phyloP scores from a whole-genome alignment of 2,113 vertebrate species.

The Caloenas nicobarica region DNA sequence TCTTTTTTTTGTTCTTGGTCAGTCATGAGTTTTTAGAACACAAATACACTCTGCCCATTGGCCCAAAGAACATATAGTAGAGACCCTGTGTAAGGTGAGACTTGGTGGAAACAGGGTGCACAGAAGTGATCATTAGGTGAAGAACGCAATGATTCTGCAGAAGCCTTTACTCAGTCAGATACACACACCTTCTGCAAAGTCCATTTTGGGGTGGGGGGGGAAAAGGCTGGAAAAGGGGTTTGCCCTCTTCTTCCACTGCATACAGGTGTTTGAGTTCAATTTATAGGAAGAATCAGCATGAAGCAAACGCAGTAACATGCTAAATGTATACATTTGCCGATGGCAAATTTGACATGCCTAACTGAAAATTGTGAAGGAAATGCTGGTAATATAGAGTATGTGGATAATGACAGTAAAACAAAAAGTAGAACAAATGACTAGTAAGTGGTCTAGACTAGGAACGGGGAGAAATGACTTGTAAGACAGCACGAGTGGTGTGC shows the following conservation, averaged over 20 bases:
- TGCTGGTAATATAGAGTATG: not conserved
- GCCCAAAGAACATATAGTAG: not conserved
- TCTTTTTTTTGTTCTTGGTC: not conserved
- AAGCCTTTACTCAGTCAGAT: not conserved
- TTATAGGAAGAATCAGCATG: not conserved
- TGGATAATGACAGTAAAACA: not conserved
- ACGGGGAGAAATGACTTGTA: not conserved
- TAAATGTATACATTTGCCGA: not conserved
- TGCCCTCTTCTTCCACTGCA: not conserved
- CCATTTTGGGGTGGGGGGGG: fast-evolving
- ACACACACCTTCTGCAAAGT: not conserved
- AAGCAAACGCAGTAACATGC: not conserved
- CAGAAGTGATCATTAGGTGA: not conserved
- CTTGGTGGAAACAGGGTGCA: not conserved
- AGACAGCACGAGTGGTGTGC: not conserved
- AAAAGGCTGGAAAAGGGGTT: fast-evolving
- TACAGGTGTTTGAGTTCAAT: not conserved
- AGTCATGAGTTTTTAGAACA: not conserved
- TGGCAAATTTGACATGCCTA: not conserved
- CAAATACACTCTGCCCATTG: not conserved
- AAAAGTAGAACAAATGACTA: not conserved
- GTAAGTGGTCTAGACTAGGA: not conserved
- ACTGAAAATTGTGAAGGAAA: not conserved
- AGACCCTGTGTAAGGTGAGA: not conserved
- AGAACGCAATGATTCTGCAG: not conserved